A percentile compares a stretch with the other conserved stretches of the same genome.
Conservation (phyloP, 1,140 invertebrate species). For the Acromyrmex charruanus region DNA sequence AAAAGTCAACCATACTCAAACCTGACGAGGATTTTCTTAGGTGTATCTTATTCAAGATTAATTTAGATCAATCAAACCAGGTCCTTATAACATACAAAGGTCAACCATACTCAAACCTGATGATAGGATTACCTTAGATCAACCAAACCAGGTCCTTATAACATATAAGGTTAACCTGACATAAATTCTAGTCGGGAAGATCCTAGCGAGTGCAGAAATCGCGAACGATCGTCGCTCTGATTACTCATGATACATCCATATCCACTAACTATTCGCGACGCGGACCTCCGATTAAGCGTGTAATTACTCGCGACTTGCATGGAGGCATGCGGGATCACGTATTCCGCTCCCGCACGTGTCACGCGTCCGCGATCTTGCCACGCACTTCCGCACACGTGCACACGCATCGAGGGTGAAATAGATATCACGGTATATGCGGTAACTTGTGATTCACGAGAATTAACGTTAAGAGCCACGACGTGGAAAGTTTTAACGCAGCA, state of each 20-base stretch:
- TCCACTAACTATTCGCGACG: constrained; percentile 20
- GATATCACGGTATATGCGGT: neutral
- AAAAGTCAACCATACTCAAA: too few relatives aligned
- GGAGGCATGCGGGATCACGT: constrained; percentile 13
- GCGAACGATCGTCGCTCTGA: neutral
- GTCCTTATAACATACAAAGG: too few relatives aligned
- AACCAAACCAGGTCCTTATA: too few relatives aligned
- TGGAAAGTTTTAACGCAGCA: neutral
- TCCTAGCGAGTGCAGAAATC: neutral
- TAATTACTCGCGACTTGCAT: constrained; percentile 9
- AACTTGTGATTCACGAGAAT: neutral
- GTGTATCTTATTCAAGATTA: too few relatives aligned
- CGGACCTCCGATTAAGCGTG: constrained; percentile 20
- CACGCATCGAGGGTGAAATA: neutral
- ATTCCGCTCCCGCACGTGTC: constrained; percentile 43
- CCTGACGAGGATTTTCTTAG: too few relatives aligned
- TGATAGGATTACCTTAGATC: too few relatives aligned
- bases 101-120: too few relatives aligned
- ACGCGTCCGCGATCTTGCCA: neutral
- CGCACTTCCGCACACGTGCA: constrained; percentile 7
- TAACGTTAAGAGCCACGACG: neutral
- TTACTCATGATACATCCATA: too few relatives aligned
- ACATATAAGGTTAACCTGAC: too few relatives aligned
- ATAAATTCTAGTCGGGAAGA: too few relatives aligned
- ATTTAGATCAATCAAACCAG: too few relatives aligned